A percentile compares a stretch with the other conserved stretches of the same genome.
phyloP scores from a whole-genome alignment of 2,797 vertebrate species.

The Myotis daubentonii region DNA sequence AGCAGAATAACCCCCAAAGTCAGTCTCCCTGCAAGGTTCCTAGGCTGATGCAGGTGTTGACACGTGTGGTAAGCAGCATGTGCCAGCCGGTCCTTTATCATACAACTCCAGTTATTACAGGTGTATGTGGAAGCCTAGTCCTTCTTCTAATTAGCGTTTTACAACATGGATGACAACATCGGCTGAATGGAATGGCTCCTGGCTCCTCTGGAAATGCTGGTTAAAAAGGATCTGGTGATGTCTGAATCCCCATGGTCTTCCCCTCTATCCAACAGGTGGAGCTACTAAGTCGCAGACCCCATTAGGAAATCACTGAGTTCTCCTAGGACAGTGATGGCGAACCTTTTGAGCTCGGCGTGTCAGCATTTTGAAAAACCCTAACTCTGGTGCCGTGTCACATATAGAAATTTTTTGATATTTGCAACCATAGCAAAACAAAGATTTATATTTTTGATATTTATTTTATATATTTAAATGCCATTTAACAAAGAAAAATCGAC shows the following conservation, averaged over 20 bases:
- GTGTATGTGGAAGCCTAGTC: background rate
- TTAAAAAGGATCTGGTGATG: constrained; percentile 45
- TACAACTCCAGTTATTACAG: constrained; percentile 30
- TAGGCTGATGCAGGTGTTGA: background rate
- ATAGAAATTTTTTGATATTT: too few relatives aligned
- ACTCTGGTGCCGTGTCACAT: too few relatives aligned
- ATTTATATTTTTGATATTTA: too few relatives aligned
- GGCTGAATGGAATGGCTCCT: background rate
- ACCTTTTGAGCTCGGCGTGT: too few relatives aligned
- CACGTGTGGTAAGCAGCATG: constrained; percentile 56
- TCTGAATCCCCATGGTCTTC: constrained; percentile 67
- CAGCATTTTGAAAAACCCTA: too few relatives aligned
- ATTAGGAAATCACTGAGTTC: constrained; percentile 78
- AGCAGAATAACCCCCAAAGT: constrained; percentile 51
- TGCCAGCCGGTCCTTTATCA: constrained; percentile 73
- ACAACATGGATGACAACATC: constrained; percentile 57
- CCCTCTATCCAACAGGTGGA: constrained; percentile 72
- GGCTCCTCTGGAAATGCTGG: constrained; percentile 67
- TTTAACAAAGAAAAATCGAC: too few relatives aligned
- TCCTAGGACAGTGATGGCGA: too few relatives aligned
- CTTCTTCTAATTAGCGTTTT: constrained; percentile 53
- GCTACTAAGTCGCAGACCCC: constrained; percentile 57
- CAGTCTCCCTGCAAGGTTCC: constrained; percentile 49
- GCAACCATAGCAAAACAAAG: too few relatives aligned
- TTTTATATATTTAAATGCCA: too few relatives aligned